These are phyloP conservation scores for Cervus canadensis DNA, from an alignment of 2,113 vertebrate species.

Conservation along the genomic window DNA sequence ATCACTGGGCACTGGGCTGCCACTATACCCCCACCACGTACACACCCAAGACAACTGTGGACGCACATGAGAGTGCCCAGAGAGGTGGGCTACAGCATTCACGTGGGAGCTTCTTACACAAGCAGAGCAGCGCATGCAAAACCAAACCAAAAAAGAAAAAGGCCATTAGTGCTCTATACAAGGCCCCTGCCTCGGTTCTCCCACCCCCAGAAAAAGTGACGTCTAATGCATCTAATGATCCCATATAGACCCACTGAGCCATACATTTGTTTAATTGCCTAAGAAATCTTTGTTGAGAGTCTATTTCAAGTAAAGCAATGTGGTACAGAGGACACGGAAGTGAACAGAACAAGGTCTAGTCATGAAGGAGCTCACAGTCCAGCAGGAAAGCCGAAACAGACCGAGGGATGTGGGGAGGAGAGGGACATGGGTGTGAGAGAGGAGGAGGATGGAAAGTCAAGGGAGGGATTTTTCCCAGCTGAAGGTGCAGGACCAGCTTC, in stretches of 20 bases:
- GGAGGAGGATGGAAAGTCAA: neutral
- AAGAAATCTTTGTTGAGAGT: conserved; percentile 7
- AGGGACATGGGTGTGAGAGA: neutral
- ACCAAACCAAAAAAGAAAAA: neutral
- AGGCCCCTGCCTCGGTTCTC: neutral
- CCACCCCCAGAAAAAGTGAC: neutral
- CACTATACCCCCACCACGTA: conserved; percentile 8
- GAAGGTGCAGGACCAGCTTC: neutral
- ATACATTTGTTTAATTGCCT: conserved; percentile 4
- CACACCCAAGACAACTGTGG: conserved; percentile 44
- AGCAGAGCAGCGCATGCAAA: neutral
- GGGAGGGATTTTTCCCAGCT: neutral
- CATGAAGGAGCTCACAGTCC: neutral
- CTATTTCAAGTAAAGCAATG: neutral
- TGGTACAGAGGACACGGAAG: neutral
- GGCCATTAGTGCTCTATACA: neutral
- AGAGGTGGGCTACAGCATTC: neutral
- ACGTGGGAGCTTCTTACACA: neutral
- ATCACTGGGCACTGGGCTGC: conserved; percentile 73
- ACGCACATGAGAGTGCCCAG: neutral
- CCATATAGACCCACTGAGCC: neutral
- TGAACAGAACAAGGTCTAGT: neutral
- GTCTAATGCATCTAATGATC: neutral
- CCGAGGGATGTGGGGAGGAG: neutral
- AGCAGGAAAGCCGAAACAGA: neutral